A percentile compares a stretch with the other conserved stretches of the same genome.
Conservation (phyloP, 2,888 invertebrate genomes). For the Chironomus tentans region DNA sequence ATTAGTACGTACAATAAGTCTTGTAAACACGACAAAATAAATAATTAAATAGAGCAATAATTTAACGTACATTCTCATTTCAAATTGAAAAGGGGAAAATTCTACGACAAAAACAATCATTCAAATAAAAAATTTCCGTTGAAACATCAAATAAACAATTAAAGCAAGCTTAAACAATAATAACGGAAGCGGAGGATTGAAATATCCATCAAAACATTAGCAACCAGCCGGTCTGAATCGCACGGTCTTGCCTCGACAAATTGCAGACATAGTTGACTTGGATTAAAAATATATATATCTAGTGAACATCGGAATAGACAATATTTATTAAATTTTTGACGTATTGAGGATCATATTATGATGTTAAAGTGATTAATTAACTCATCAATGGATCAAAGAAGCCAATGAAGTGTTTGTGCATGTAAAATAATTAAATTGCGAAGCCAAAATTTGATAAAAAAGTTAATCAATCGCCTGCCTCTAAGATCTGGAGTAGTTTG, state of each 20-base stretch:
- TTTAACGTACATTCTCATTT: too few species aligned
- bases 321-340: not conserved
- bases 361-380: conserved; percentile 6
- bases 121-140: too few species aligned
- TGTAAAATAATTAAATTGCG: not conserved
- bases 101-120: too few species aligned
- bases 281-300: not conserved
- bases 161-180: not conserved
- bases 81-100: too few species aligned
- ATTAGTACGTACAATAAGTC: too few species aligned
- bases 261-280: too few species aligned
- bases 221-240: not conserved
- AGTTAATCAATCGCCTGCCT: not conserved
- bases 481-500: not conserved
- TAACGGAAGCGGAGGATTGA: not conserved
- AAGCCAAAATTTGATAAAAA: conserved; percentile 9
- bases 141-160: too few species aligned
- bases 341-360: not conserved
- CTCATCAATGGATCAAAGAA: conserved; percentile 14
- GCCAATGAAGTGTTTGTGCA: conserved; percentile 13
- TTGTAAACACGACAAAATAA: too few species aligned
- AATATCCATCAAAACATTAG: not conserved
- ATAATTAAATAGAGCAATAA: too few species aligned
- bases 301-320: not conserved
- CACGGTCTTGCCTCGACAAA: too few species aligned